A percentile compares a stretch with the other conserved stretches of the same genome.
Evolutionary conservation across 2,113 vertebrate species (phyloP).

Genomic region (Melospiza georgiana): DNA sequence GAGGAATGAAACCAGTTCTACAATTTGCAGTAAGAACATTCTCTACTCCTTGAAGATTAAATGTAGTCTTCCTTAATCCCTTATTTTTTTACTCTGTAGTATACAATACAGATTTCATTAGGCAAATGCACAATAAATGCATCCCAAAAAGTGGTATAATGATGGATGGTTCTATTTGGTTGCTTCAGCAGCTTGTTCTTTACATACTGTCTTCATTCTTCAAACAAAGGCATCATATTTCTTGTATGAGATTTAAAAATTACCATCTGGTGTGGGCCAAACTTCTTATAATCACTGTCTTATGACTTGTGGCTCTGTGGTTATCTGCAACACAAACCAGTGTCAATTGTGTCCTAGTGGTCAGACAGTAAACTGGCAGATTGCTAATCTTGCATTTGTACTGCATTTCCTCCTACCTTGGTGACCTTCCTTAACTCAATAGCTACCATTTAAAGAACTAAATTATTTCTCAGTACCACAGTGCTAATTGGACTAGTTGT

Average conservation of each 20-base stretch:
- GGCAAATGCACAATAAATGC: neutral
- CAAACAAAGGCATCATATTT: neutral
- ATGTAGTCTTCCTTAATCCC: neutral
- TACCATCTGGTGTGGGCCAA: neutral
- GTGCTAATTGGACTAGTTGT: neutral
- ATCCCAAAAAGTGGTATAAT: neutral
- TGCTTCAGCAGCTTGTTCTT: neutral
- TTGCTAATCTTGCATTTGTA: neutral
- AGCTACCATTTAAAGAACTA: neutral
- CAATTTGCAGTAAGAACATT: neutral
- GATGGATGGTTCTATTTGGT: neutral
- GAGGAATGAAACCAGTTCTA: neutral
- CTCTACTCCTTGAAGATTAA: constrained; percentile 10
- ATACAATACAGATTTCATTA: neutral
- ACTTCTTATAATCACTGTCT: neutral
- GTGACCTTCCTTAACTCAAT: neutral
- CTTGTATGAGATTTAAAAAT: neutral
- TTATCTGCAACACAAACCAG: neutral
- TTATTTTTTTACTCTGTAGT: neutral
- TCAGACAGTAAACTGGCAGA: neutral
- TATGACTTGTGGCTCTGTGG: neutral
- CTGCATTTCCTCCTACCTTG: neutral
- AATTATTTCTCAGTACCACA: neutral
- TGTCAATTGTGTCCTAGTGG: neutral
- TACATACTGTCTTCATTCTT: neutral